Base-by-base conservation (phyloP, 2,113 vertebrate genomes). In the Aldabrachelys gigantea region DNA sequence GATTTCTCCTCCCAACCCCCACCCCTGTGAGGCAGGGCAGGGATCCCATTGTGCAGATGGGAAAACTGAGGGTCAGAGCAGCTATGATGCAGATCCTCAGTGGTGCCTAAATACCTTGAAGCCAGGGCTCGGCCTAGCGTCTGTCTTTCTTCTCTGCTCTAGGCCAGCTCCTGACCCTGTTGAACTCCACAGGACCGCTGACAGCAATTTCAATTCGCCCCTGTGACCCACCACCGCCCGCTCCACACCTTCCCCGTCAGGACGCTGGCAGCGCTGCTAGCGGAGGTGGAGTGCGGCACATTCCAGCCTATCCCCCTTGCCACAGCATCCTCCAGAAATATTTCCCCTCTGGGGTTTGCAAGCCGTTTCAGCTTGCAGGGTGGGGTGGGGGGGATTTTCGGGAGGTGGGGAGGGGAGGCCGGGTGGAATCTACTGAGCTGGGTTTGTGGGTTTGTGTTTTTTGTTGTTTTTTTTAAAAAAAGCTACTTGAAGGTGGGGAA, bases 361-460 rank as follows among this genome's bases (percentile, higher is more conserved):
- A 29, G 57, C 27, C 57, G 96, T 97, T 95, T 96, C 96, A 96
- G 97, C 96, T 97, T 94, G 95, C 94, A 97, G 95, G 96, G 94
- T 94, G 79, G 95, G 49, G 93, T 52, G 53, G 92, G 94, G 27
- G 54, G 62, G 82, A 76, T 19, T 59, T 79, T 79, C 21, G 49
- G 69, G 62, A 89, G 25, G 11, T 50, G 25, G 52, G 53, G 81
- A 56, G 27, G 22, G 69, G 65, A 79, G 49, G 49, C 62, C n/a
- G 83, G 91, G 69, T 21, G 49, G 86, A 79, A 88, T 72, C 72
- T 72, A 49, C 44, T 29, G 80, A 54, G 31, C 83, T 83, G 72
- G 65, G 65, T 38, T 38, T 35, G 59, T n/a, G n/a, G 8, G n/a
- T 21, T 38, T 35, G 8, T n/a, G 35, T 19, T 21, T 69, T 52